Percentiles rank a stretch among this genome's conserved stretches.
Conservation (phyloP, 2,113 vertebrate genomes). For the Oreocharis arfaki region DNA sequence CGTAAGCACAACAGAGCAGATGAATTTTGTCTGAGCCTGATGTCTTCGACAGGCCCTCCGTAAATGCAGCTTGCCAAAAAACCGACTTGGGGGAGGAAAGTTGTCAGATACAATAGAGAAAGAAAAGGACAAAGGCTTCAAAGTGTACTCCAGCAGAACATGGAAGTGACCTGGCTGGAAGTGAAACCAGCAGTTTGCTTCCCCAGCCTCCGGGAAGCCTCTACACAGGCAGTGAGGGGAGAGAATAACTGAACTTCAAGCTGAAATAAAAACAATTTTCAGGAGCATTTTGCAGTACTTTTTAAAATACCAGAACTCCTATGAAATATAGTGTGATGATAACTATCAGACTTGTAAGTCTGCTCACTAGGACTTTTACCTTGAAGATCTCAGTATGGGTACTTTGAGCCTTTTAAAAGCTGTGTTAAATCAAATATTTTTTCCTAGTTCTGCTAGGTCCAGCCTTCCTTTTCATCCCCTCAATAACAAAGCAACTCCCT, state of each 20-base stretch:
- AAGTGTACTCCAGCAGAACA: neutral
- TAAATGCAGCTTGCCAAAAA: neutral
- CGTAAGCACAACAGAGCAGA: neutral
- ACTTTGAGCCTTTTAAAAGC: neutral
- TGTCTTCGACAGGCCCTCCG: neutral
- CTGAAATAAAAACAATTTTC: neutral
- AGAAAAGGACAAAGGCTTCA: neutral
- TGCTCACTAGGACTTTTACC: neutral
- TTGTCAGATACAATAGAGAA: neutral
- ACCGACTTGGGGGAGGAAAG: neutral
- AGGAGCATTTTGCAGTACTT: neutral
- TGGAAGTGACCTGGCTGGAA: neutral
- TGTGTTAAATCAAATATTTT: neutral
- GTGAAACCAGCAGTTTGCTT: neutral
- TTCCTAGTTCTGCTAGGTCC: neutral
- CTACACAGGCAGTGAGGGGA: neutral
- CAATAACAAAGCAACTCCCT: neutral
- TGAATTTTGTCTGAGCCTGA: neutral
- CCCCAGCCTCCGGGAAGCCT: neutral
- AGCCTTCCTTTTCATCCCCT: neutral
- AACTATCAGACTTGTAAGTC: neutral
- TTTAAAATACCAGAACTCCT: neutral
- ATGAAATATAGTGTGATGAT: neutral
- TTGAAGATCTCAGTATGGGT: neutral
- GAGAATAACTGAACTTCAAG: neutral